A percentile compares a stretch with the other conserved stretches of the same genome.
These are phyloP conservation scores for Hirtodrosophila cameraria DNA, from an alignment of 2,888 invertebrate species.

Conservation along the genomic window DNA sequence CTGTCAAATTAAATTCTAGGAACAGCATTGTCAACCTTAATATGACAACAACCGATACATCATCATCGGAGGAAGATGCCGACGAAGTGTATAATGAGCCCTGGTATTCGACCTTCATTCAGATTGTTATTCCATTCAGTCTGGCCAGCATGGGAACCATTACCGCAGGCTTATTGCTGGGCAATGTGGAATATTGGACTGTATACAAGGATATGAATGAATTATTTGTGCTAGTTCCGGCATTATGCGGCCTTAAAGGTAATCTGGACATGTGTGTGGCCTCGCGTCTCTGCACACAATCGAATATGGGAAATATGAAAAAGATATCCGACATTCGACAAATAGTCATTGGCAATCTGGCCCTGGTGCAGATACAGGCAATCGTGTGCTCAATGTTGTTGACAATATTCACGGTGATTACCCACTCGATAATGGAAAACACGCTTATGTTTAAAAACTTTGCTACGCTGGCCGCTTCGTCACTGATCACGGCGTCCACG, in stretches of 20 bases:
- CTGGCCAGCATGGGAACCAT: slow-evolving; percentile 50
- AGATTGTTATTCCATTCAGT: slow-evolving; percentile 38
- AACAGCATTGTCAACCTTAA: not conserved
- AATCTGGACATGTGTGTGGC: slow-evolving; percentile 60
- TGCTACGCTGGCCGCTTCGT: slow-evolving; percentile 15
- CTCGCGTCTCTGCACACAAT: slow-evolving; percentile 37
- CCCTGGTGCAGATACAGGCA: slow-evolving; percentile 53
- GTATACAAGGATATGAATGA: slow-evolving; percentile 38
- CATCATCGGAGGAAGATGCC: not conserved
- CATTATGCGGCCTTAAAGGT: slow-evolving; percentile 50
- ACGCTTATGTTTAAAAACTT: not conserved
- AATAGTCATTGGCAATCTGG: slow-evolving; percentile 50
- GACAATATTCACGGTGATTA: not conserved
- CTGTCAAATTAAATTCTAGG: not conserved
- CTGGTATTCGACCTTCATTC: slow-evolving; percentile 36
- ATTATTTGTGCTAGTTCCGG: slow-evolving; percentile 43
- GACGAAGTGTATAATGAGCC: slow-evolving; percentile 12
- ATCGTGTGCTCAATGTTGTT: slow-evolving; percentile 40
- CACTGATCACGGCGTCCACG: slow-evolving; percentile 38
- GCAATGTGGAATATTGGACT: slow-evolving; percentile 42
- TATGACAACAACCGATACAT: not conserved
- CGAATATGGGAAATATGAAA: slow-evolving; percentile 38
- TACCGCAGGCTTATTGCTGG: slow-evolving; percentile 44
- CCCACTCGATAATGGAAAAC: not conserved
- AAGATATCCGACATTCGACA: not conserved